Evolutionary conservation across 1,140 invertebrate genomes (phyloP).

Genomic region (Aphaenogaster floridana): DNA sequence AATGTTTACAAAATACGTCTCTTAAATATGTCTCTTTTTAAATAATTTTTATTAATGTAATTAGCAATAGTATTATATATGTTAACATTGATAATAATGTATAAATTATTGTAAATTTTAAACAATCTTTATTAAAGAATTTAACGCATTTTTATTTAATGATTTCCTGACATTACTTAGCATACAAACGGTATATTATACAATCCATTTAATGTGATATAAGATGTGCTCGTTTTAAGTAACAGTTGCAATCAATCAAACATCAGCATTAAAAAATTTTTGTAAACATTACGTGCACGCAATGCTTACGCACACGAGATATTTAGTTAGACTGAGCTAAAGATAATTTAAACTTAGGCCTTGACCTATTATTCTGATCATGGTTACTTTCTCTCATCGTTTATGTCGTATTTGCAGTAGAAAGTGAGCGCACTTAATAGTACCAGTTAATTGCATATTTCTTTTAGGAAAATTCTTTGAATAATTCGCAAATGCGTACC

Average conservation of each 20-base stretch:
- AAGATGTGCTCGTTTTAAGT: not conserved
- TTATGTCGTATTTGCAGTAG: slow-evolving; percentile 61
- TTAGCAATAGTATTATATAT: not conserved
- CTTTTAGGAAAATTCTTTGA: slow-evolving; percentile 71
- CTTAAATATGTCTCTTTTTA: not conserved
- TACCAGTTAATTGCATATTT: slow-evolving; percentile 47
- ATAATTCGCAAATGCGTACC: slow-evolving; percentile 82
- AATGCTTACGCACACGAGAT: slow-evolving; percentile 59
- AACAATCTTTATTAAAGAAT: not conserved
- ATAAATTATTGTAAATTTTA: not conserved
- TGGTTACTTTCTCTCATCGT: slow-evolving; percentile 79
- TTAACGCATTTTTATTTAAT: not conserved
- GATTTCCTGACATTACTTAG: not conserved
- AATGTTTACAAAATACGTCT: not conserved
- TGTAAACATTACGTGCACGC: slow-evolving; percentile 21
- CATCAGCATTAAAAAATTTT: slow-evolving; percentile 2
- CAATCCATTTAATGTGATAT: not conserved
- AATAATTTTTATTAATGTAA: not conserved
- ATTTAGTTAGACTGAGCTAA: slow-evolving; percentile 56
- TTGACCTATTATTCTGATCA: slow-evolving; percentile 79
- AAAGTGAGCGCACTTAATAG: slow-evolving; percentile 73
- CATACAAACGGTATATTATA: not conserved
- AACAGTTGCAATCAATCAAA: not conserved
- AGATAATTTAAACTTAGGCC: slow-evolving; percentile 74
- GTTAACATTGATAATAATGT: not conserved